Evolutionary conservation across 2,113 vertebrate species (phyloP).

Genomic region (Corvus hawaiiensis): DNA sequence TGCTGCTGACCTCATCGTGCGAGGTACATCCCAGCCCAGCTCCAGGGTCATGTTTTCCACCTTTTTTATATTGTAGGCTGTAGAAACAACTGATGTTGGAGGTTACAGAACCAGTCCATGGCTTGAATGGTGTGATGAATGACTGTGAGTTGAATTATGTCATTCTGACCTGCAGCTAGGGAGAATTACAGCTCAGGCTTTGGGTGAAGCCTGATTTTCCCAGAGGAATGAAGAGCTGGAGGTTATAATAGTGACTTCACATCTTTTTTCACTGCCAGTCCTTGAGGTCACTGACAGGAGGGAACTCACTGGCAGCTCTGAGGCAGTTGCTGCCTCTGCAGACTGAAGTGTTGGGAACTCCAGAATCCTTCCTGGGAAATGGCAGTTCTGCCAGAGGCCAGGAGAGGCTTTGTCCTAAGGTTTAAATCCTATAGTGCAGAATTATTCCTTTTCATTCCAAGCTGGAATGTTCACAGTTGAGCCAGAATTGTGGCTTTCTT

Average conservation of each 20-base stretch:
- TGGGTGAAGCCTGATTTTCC: not conserved
- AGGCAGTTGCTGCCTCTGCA: not conserved
- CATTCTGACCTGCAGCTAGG: not conserved
- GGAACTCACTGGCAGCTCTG: not conserved
- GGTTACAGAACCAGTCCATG: not conserved
- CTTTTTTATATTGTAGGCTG: rapidly evolving
- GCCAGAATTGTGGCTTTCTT: not conserved
- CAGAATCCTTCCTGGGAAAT: not conserved
- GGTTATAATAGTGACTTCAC: not conserved
- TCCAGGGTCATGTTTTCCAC: rapidly evolving
- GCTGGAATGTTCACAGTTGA: not conserved
- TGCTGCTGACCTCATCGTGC: constrained; percentile 86
- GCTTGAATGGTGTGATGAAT: not conserved
- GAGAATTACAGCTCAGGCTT: not conserved
- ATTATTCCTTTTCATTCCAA: not conserved
- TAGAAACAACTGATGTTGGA: not conserved
- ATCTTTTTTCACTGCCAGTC: not conserved
- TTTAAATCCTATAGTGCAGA: not conserved
- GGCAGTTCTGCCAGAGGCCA: not conserved
- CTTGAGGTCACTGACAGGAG: not conserved
- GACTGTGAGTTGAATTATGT: not conserved
- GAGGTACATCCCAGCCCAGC: constrained; percentile 73
- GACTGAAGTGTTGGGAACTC: not conserved
- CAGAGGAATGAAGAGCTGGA: not conserved
- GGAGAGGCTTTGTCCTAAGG: not conserved